phyloP scores from a whole-genome alignment of 2,888 invertebrate species.

The Scaptomyza parva region DNA sequence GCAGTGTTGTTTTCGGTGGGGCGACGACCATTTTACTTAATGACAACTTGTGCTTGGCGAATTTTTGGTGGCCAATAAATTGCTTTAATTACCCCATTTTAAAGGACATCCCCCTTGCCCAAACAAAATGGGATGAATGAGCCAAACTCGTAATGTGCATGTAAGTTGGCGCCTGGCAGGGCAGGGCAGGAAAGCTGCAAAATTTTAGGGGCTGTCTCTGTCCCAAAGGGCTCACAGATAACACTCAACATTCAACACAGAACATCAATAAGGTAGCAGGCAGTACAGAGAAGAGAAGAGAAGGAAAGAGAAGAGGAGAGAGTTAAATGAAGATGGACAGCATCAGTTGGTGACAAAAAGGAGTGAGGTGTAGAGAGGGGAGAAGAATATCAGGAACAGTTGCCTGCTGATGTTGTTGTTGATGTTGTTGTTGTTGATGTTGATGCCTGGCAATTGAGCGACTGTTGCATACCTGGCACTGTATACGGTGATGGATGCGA shows the following conservation, averaged over 20 bases:
- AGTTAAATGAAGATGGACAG: constrained; percentile 66
- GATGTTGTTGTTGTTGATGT: too few relatives aligned
- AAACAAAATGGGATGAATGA: not conserved
- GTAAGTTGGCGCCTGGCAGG: constrained; percentile 61
- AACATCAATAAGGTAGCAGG: constrained; percentile 73
- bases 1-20: constrained; percentile 14
- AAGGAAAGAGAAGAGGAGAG: constrained; percentile 9
- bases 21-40: constrained; percentile 74
- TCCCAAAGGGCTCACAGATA: constrained; percentile 52
- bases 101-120: constrained; percentile 40
- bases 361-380: not conserved
- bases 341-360: constrained; percentile 32
- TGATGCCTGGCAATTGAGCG: constrained; percentile 45
- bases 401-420: not conserved
- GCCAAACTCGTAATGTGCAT: constrained; percentile 63
- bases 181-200: constrained; percentile 9
- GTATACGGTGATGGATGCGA: constrained; percentile 92
- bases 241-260: constrained; percentile 77
- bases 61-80: constrained; percentile 74
- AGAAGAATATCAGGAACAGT: constrained; percentile 11
- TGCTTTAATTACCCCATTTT: constrained; percentile 81
- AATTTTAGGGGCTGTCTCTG: constrained; percentile 52
- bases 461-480: constrained; percentile 89
- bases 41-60: constrained; percentile 64
- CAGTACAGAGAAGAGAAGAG: constrained; percentile 2